Evolutionary conservation across 2,113 vertebrate genomes (phyloP), one percentile per base, ranked within the genome.

Genomic region (Hemiprocne comata): DNA sequence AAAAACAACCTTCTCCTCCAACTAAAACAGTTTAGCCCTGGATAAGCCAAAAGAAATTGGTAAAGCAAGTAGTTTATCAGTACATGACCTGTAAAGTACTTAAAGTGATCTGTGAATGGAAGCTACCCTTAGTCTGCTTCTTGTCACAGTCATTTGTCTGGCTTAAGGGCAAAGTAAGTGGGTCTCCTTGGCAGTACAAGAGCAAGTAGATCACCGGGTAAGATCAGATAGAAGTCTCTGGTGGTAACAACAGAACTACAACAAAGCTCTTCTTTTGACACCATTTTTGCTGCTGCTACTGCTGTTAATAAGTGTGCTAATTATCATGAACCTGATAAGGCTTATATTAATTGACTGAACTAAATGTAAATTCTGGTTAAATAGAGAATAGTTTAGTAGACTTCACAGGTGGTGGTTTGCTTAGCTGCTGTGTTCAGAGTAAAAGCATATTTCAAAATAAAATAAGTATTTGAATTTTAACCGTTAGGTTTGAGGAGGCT

Each of bases 111-210:
- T 94, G 95, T 93, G 91, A 94, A 84, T 91, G 86, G 93, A 88
- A 90, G 79, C 55, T 85, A 66, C 82, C 53, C 89, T 87, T 89
- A 93, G 69, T 91, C 94, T 93, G 94, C 54, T 95, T 87, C 94
- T 95, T 92, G 95, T 96, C 93, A 95, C 76, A 55, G 87, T 81
- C 91, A 97, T 96, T 97, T 96, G 95, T 94, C 91, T 94, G 91
- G 85, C 91, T 93, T 95, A 95, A 94, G 95, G 87, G 80, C 75
- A 88, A 77, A 86, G 62, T 79, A 94, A 93, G 88, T 89, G 89
- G 50, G 83, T 94, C 91, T 90, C n/a, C 78, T 88, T 93, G 93
- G 87, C 74, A 81, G 54, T 85, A 54, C 28, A 64, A 92, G 90
- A 95, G 77, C 85, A 77, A 95, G 95, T 71, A 92, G 97, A 96